A percentile compares a stretch with the other conserved stretches of the same genome.
Conservation (phyloP, 1,140 invertebrate genomes). For the Saccostrea glomerata region DNA sequence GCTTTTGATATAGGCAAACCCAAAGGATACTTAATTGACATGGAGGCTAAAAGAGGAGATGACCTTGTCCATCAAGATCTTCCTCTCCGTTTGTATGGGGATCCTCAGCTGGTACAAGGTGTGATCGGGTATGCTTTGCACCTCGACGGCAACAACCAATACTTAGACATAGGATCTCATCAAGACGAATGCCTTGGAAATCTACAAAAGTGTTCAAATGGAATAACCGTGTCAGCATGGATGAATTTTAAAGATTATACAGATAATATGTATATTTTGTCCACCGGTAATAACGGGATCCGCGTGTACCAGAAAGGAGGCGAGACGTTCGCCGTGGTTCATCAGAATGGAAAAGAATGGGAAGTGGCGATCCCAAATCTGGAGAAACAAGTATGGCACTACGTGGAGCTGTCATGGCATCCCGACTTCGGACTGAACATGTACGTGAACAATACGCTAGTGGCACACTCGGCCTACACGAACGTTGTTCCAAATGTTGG, state of each 20-base stretch:
- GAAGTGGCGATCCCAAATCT: conserved; percentile 58
- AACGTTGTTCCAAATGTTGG: conserved; percentile 41
- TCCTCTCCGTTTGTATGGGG: conserved; percentile 60
- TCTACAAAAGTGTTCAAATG: conserved; percentile 69
- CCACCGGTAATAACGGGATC: conserved; percentile 71
- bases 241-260: conserved; percentile 68
- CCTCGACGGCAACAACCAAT: conserved; percentile 71
- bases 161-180: conserved; percentile 70
- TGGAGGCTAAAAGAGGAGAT: conserved; percentile 68
- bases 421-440: conserved; percentile 72
- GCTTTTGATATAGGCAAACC: conserved; percentile 75
- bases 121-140: conserved; percentile 71
- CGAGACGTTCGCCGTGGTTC: conserved; percentile 66
- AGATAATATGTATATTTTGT: conserved; percentile 73
- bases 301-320: conserved; percentile 68
- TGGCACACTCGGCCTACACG: conserved; percentile 51
- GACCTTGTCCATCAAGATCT: conserved; percentile 63
- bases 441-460: conserved; percentile 72
- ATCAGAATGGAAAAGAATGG: conserved; percentile 62
- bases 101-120: conserved; percentile 69
- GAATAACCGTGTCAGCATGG: conserved; percentile 75
- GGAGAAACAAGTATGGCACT: conserved; percentile 72
- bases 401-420: conserved; percentile 76
- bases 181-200: conserved; percentile 73
- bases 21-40: conserved; percentile 65